Percentiles rank a stretch among this genome's conserved stretches.
These are phyloP conservation scores for Thomomys bottae DNA, from an alignment of 2,113 vertebrate genomes.

Conservation along the genomic window DNA sequence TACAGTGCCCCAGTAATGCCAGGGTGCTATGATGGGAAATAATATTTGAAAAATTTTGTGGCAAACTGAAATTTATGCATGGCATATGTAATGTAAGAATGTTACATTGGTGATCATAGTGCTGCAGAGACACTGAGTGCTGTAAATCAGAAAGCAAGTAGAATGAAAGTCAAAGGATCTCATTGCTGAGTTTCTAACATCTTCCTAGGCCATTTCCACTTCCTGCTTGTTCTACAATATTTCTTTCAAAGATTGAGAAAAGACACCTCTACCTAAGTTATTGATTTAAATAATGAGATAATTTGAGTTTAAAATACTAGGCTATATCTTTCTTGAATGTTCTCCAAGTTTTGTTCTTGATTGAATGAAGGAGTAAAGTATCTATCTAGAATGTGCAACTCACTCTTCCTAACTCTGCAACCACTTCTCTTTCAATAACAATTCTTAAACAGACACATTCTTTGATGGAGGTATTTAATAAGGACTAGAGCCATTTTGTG, in stretches of 20 bases:
- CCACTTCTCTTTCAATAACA: too few species aligned
- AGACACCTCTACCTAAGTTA: background rate
- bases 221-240: background rate
- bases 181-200: background rate
- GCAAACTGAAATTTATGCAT: background rate
- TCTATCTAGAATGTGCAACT: too few species aligned
- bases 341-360: too few species aligned
- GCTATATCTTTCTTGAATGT: too few species aligned
- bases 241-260: background rate
- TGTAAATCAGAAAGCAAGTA: background rate
- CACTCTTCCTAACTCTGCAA: too few species aligned
- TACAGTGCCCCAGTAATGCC: accelerated
- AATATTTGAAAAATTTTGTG: background rate
- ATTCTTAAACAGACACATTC: too few species aligned
- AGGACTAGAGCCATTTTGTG: too few species aligned
- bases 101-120: background rate
- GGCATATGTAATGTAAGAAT: background rate
- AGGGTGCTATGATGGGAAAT: background rate
- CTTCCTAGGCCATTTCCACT: background rate
- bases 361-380: too few species aligned
- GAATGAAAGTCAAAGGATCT: background rate
- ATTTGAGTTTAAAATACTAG: too few species aligned
- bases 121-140: background rate
- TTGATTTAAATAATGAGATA: too few species aligned
- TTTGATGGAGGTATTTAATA: too few species aligned